Evolutionary conservation across 2,113 vertebrate species (phyloP).

Genomic region (Chionis minor): DNA sequence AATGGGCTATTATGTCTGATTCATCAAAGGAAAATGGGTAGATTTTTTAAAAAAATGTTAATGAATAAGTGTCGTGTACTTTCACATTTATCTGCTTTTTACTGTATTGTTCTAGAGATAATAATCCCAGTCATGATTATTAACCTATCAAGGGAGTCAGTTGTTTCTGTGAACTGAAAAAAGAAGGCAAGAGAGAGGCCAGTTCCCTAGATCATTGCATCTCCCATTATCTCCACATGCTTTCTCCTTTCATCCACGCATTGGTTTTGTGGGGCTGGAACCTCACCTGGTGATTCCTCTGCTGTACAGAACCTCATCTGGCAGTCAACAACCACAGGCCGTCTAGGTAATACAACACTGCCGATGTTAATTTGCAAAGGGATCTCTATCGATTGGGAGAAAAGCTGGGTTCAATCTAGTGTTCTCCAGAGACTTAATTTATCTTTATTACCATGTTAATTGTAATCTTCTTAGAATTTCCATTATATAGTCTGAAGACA

Average conservation of each 20-base stretch:
- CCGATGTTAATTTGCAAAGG: neutral
- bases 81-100: neutral
- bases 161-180: neutral
- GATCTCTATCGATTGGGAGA: neutral
- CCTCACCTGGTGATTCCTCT: neutral
- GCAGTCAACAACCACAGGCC: neutral
- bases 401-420: neutral
- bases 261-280: neutral
- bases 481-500: neutral
- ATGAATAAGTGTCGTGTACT: neutral
- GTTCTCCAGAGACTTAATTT: neutral
- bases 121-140: neutral
- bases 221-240: neutral
- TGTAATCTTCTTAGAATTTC: neutral
- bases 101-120: neutral
- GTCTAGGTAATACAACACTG: neutral
- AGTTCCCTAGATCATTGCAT: neutral
- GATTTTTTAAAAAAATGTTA: neutral
- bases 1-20: neutral
- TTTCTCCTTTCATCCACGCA: neutral
- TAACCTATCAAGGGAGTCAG: neutral
- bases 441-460: neutral
- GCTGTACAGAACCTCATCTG: neutral
- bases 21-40: neutral
- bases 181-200: neutral